phyloP scores from a whole-genome alignment of 2,113 vertebrate species.

The Gobius niger region DNA sequence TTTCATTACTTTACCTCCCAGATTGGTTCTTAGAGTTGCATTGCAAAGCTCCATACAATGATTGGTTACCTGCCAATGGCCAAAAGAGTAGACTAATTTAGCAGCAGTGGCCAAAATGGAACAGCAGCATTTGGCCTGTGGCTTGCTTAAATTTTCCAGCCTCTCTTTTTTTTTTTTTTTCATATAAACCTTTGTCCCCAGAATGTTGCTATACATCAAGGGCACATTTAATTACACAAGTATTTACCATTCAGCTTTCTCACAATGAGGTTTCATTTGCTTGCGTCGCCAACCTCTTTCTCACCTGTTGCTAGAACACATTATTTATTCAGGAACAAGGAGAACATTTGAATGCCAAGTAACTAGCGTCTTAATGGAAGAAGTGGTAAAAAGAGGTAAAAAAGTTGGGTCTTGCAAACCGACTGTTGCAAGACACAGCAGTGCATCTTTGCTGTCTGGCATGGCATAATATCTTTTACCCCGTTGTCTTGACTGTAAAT shows the following conservation, averaged over 20 bases:
- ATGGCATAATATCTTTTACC: too few relatives aligned
- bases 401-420: too few relatives aligned
- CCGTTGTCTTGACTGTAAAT: too few relatives aligned
- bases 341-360: neutral
- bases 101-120: constrained; percentile 37
- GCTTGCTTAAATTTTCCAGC: constrained; percentile 50
- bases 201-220: constrained; percentile 56
- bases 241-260: constrained; percentile 28
- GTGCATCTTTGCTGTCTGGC: too few relatives aligned
- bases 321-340: neutral
- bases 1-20: constrained; percentile 50
- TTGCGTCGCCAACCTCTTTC: constrained; percentile 14
- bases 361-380: neutral
- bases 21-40: constrained; percentile 48
- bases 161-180: constrained; percentile 15
- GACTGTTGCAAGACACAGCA: too few relatives aligned
- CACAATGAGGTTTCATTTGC: constrained; percentile 13
- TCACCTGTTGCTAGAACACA: constrained; percentile 21
- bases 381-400: neutral
- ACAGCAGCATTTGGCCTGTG: constrained; percentile 39
- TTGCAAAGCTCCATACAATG: constrained; percentile 34
- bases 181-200: constrained; percentile 20
- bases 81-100: constrained; percentile 41
- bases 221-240: constrained; percentile 51
- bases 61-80: constrained; percentile 58